These are phyloP conservation scores for Symphodus melops DNA, from an alignment of 2,113 vertebrate genomes.

Conservation along the genomic window DNA sequence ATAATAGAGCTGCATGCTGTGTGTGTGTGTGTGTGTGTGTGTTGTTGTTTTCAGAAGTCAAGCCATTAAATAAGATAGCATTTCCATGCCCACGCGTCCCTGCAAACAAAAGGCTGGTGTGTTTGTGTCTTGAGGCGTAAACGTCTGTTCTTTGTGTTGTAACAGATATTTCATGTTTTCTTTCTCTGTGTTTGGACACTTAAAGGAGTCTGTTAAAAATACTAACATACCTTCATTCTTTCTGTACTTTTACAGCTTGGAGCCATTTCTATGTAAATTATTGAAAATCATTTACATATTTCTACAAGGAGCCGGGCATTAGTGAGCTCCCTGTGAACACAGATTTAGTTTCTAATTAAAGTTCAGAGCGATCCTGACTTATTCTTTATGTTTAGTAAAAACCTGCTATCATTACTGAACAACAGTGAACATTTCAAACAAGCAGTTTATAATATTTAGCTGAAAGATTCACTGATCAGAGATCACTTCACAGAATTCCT, in stretches of 20 bases:
- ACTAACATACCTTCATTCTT: background rate
- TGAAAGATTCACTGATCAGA: no score
- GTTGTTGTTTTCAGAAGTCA: slow-evolving; percentile 5
- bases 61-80: background rate
- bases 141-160: background rate
- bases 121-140: background rate
- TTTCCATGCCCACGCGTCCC: background rate
- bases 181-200: background rate
- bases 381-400: no score
- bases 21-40: background rate
- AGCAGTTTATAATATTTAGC: no score
- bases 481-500: no score
- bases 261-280: background rate
- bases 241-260: background rate
- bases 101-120: background rate
- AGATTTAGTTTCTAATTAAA: no score
- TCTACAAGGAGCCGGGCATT: no score
- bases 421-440: no score
- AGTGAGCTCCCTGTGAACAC: no score
- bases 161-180: background rate
- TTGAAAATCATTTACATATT: no score
- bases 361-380: no score
- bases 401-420: no score
- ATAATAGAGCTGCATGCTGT: slow-evolving; percentile 12
- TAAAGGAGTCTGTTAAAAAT: background rate